phyloP scores from a whole-genome alignment of 1,140 invertebrate species.

The Globodera rostochiensis region DNA sequence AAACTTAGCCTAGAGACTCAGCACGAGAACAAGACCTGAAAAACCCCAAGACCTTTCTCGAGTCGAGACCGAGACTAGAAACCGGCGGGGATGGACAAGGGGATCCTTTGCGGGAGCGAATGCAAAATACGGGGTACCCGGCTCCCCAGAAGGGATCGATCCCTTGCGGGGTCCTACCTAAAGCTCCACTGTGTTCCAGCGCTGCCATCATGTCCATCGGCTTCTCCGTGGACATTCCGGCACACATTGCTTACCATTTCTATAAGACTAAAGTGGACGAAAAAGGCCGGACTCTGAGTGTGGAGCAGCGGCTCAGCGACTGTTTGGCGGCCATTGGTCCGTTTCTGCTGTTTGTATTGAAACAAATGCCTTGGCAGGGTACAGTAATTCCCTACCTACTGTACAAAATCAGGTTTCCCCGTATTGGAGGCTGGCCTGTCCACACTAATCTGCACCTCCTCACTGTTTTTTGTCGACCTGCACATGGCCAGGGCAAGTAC shows the following conservation, averaged over 20 bases:
- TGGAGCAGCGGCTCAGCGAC: conserved; percentile 45
- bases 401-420: conserved; percentile 36
- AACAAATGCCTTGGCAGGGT: background rate
- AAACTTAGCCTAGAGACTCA: too few relatives aligned
- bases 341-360: background rate
- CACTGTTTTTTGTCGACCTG: conserved; percentile 48
- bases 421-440: conserved; percentile 51
- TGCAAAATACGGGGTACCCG: too few relatives aligned
- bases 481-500: conserved; percentile 45
- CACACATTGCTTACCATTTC: conserved; percentile 51
- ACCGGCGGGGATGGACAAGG: too few relatives aligned
- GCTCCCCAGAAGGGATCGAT: too few relatives aligned
- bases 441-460: conserved; percentile 52
- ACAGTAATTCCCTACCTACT: background rate
- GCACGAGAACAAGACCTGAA: too few relatives aligned
- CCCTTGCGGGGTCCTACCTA: too few relatives aligned
- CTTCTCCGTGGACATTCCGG: conserved; percentile 55
- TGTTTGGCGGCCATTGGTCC: conserved; percentile 45
- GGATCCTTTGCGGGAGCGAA: too few relatives aligned
- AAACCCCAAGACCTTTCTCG: too few relatives aligned
- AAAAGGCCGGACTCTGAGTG: conserved; percentile 27
- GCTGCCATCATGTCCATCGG: conserved; percentile 51
- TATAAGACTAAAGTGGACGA: conserved; percentile 45
- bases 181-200: background rate
- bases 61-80: too few relatives aligned